Evolutionary conservation across 30 jellyfish, hydroid and myxozoan genomes (phyloP), one percentile per base, ranked within the genome.

Genomic region (Pelagia noctiluca): DNA sequence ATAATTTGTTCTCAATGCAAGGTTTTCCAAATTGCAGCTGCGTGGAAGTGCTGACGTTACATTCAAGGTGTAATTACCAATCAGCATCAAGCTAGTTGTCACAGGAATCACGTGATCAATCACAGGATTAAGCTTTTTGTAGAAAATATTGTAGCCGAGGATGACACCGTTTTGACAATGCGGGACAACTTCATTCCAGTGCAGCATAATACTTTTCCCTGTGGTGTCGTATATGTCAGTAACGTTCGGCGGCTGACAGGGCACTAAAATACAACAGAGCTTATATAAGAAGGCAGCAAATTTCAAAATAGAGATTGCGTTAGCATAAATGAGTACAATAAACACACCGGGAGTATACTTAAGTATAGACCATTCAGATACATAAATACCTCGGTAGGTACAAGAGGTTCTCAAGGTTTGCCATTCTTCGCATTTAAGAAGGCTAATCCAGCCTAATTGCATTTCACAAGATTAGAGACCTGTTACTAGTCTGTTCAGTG

Each of bases 211-310:
- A 78, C 72, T 60, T 18, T 62, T 49, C 18, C 86, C 87, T 11
- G 82, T 36, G 13, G 85, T 70, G 4, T 76, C 76, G 28, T 18
- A 3, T 24, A 57, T 25, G 22, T 46, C 30, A 22, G 68, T 28
- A 21, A 63, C 64, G 21, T 25, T 29, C 1, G 94, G 94, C 3
- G 75, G 63, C 63, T 28, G 48, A 21, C 64, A 0, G 0, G 94
- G 82, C 32, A 83, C 94, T 83, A 63, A 47, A 46, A 21, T 28
- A 77, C n/a, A n/a, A n/a, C n/a, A n/a, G n/a, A n/a, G n/a, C n/a
- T n/a, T n/a, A n/a, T n/a, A n/a, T n/a, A n/a, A n/a, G n/a, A n/a
- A n/a, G n/a, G n/a, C n/a, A n/a, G n/a, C n/a, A n/a, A n/a, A n/a
- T n/a, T n/a, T n/a, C n/a, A n/a, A n/a, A n/a, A n/a, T n/a, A n/a